phyloP scores from a whole-genome alignment of 2,888 invertebrate species.

The Chymomyza fuscimana region DNA sequence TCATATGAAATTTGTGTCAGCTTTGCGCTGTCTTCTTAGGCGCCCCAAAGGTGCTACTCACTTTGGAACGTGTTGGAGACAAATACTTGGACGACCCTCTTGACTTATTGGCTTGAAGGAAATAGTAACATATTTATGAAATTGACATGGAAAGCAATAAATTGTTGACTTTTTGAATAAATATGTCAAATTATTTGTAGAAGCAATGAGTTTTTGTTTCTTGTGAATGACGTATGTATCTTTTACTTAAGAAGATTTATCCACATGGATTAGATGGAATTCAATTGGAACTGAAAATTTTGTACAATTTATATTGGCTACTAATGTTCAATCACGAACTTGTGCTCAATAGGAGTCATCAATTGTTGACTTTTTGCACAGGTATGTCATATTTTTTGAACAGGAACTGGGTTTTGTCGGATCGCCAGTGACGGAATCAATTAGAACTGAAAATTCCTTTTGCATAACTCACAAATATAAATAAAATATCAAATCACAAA shows the following conservation, averaged over 20 bases:
- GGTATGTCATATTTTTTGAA: too few relatives aligned
- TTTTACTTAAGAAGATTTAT: neutral
- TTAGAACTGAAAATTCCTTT: too few relatives aligned
- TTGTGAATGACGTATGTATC: neutral
- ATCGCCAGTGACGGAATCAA: too few relatives aligned
- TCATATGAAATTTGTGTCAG: constrained; percentile 62
- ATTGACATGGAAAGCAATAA: constrained; percentile 19
- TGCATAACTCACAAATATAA: too few relatives aligned
- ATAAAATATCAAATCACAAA: too few relatives aligned
- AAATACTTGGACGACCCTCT: neutral
- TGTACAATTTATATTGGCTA: too few relatives aligned
- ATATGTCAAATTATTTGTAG: neutral
- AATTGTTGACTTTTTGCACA: too few relatives aligned
- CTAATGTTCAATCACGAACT: too few relatives aligned
- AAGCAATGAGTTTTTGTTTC: neutral
- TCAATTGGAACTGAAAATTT: too few relatives aligned
- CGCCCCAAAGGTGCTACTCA: constrained; percentile 12
- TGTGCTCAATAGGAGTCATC: too few relatives aligned
- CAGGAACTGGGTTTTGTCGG: too few relatives aligned
- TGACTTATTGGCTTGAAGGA: constrained; percentile 33
- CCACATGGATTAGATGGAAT: too few relatives aligned
- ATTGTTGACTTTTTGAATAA: neutral
- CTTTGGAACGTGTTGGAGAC: constrained; percentile 44
- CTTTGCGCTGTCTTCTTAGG: constrained; percentile 7
- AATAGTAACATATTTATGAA: constrained; percentile 34